Evolutionary conservation across 2,888 invertebrate genomes (phyloP).

Genomic region (Dynastes maya): DNA sequence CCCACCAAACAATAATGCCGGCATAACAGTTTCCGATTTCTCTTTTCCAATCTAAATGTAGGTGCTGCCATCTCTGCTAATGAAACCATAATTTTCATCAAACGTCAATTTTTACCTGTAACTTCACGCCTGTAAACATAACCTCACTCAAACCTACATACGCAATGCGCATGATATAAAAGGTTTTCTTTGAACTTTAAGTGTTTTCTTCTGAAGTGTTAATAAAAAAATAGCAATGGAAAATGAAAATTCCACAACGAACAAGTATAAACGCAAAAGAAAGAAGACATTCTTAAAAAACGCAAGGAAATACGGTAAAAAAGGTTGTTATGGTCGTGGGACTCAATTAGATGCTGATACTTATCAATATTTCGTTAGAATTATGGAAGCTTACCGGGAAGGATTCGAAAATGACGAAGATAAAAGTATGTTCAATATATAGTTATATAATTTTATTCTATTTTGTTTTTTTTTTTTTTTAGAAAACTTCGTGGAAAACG

Average conservation of each 20-base stretch:
- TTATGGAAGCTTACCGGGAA: constrained; percentile 80
- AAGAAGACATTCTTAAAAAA: constrained; percentile 80
- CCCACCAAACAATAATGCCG: background rate
- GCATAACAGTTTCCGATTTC: background rate
- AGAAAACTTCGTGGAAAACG: constrained; percentile 83
- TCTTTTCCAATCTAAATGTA: too few relatives aligned
- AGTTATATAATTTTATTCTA: constrained; percentile 1
- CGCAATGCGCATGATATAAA: too few relatives aligned
- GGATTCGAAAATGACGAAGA: constrained; percentile 82
- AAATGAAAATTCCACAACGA: background rate
- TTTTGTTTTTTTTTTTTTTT: constrained; percentile 66
- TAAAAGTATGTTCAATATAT: constrained; percentile 72
- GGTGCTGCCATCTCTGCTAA: too few relatives aligned
- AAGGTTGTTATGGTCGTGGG: constrained; percentile 82
- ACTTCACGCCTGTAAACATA: constrained; percentile 22
- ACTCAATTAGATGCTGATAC: constrained; percentile 81
- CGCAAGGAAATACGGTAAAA: constrained; percentile 84
- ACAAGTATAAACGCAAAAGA: constrained; percentile 69
- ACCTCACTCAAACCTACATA: background rate
- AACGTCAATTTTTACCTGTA: background rate
- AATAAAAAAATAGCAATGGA: constrained; percentile 7
- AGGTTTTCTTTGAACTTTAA: too few relatives aligned
- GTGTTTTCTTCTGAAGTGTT: too few relatives aligned
- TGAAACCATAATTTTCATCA: too few relatives aligned
- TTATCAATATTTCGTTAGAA: constrained; percentile 84